Evolutionary conservation across 2,888 invertebrate genomes (phyloP), one percentile per base, ranked within the genome.

Genomic region (Trachelus troglodyta): DNA sequence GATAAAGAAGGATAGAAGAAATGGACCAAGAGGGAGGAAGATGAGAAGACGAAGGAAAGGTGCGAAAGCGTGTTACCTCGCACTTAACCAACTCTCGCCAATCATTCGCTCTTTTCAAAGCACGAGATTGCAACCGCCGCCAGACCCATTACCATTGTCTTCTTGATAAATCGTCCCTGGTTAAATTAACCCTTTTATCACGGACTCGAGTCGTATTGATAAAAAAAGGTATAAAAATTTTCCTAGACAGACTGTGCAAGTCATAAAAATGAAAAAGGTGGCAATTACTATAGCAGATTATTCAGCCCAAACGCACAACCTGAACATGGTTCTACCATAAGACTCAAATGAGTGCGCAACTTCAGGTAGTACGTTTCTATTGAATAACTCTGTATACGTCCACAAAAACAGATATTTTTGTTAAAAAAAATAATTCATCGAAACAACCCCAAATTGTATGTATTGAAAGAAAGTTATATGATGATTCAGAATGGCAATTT

Each of bases 31-130:
- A 77, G 69, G 34, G 31, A 73, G 12, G 76, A 33, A 68, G 11
- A 30, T 23, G n/a, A 35, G 11, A 69, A 37, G 33, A 74, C 12
- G 35, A 40, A 35, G 31, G 74, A 69, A 79, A 34, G 31, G 33
- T 69, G 69, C 69, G 73, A 74, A 79, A 76, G 79, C 79, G 76
- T 79, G 79, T 74, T 79, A 77, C 37, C 15, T 35, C 73, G 79
- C 79, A 79, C 69, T 79, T 76, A 79, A 79, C 73, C 31, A 33
- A 69, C 78, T 78, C 78, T 56, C 73, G 76, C 78, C 76, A 68
- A 73, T 73, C 76, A 76, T 78, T 78, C 76, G 76, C 78, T 34
- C 78, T 37, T 69, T 76, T 78, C 73, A 73, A 73, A 12, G 31
- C 30, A 23, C 69, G 40, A 73, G 73, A 23, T 68, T 56, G 34